Evolutionary conservation across 2,797 vertebrate genomes (phyloP).

Genomic region (Lepus oiostolus): DNA sequence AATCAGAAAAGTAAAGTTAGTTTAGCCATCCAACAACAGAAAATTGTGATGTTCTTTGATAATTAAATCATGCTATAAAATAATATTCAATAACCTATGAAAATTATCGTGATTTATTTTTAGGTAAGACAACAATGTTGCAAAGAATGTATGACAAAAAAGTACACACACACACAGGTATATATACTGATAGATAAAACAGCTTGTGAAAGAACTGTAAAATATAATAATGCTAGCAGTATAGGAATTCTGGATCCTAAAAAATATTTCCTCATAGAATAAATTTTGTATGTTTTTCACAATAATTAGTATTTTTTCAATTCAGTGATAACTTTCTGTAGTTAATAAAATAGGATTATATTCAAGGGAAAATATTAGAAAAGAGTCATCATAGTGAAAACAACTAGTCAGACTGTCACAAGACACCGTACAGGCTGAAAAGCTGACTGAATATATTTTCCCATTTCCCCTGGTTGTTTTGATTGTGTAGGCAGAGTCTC

Average conservation of each 20-base stretch:
- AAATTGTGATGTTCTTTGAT: neutral
- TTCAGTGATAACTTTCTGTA: no score
- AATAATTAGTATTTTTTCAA: neutral
- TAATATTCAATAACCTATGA: slow-evolving; percentile 35
- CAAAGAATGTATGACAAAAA: neutral
- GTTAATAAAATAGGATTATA: neutral
- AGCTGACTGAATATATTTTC: neutral
- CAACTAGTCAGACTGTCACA: neutral
- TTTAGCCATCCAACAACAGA: neutral
- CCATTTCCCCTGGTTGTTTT: neutral
- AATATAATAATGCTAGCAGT: slow-evolving; percentile 38
- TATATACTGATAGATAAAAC: neutral
- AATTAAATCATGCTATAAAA: neutral
- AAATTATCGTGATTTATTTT: slow-evolving; percentile 54
- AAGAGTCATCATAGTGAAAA: neutral
- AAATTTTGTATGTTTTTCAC: slow-evolving; percentile 10
- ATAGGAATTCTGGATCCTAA: neutral
- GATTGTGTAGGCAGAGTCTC: neutral
- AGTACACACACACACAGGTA: neutral
- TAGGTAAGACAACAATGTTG: neutral
- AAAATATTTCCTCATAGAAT: neutral
- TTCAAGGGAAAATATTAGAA: slow-evolving; percentile 13
- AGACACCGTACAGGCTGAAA: slow-evolving; percentile 10
- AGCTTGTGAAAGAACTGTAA: neutral
- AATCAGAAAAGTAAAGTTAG: slow-evolving; percentile 22